Evolutionary conservation across 2,797 vertebrate genomes (phyloP).

Genomic region (Phoeniculus purpureus): DNA sequence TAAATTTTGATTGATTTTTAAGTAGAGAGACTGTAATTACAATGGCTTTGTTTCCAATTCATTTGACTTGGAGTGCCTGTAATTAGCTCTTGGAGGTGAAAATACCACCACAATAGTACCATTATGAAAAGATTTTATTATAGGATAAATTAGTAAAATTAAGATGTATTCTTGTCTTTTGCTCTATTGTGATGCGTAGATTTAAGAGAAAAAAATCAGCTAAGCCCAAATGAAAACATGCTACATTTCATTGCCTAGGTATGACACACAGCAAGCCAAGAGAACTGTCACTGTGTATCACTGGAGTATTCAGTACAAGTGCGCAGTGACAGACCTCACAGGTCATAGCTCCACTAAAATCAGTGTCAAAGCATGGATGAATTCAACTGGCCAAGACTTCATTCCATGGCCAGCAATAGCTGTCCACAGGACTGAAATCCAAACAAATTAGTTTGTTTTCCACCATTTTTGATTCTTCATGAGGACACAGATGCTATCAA

Average conservation of each 20-base stretch:
- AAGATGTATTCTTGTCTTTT: constrained; percentile 44
- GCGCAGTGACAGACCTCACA: not conserved
- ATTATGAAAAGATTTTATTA: constrained; percentile 45
- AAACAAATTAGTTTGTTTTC: constrained; percentile 25
- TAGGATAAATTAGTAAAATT: constrained; percentile 61
- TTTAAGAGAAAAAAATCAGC: constrained; percentile 22
- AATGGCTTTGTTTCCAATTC: constrained; percentile 58
- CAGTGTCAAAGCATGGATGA: not conserved
- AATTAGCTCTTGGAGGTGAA: constrained; percentile 38
- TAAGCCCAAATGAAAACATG: constrained; percentile 51
- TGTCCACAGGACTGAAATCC: not conserved
- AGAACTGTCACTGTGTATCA: not conserved
- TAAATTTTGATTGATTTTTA: constrained; percentile 55
- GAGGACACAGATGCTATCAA: constrained; percentile 21
- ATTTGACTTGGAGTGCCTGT: constrained; percentile 19
- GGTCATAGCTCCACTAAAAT: not conserved
- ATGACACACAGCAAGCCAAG: not conserved
- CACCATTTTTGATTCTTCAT: constrained; percentile 17
- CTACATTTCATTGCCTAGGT: constrained; percentile 37
- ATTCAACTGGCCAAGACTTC: not conserved
- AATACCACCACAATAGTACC: constrained; percentile 14
- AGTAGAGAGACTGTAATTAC: constrained; percentile 44
- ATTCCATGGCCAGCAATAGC: not conserved
- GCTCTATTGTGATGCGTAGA: constrained; percentile 26
- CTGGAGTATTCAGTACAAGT: not conserved